phyloP scores from a whole-genome alignment of 2,113 vertebrate genomes.

The Antechinus flavipes region DNA sequence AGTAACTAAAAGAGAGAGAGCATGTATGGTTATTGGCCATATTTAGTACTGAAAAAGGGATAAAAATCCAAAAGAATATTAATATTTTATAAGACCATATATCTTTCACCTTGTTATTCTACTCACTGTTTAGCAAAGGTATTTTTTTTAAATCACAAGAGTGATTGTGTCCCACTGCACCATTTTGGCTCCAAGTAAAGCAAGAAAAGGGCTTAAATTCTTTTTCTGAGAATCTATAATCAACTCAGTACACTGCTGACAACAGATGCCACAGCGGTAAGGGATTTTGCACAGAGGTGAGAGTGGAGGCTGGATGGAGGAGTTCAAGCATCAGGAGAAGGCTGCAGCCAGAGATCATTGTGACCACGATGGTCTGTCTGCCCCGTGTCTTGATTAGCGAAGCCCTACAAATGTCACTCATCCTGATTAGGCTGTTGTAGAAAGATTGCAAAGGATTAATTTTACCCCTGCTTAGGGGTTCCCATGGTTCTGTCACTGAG shows the following conservation, averaged over 20 bases:
- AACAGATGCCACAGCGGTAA: conserved; percentile 76
- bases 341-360: conserved; percentile 59
- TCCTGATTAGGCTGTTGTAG: conserved; percentile 71
- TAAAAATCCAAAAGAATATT: conserved; percentile 84
- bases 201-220: conserved; percentile 72
- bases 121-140: conserved; percentile 72
- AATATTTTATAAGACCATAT: conserved; percentile 85
- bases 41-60: conserved; percentile 85
- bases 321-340: conserved; percentile 72
- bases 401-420: conserved; percentile 69
- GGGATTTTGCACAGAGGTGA: conserved; percentile 70
- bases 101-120: conserved; percentile 80
- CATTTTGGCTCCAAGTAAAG: conserved; percentile 60
- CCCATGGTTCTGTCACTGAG: conserved; percentile 68
- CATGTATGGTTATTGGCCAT: conserved; percentile 82
- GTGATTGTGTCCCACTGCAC: conserved; percentile 55
- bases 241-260: conserved; percentile 72
- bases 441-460: conserved; percentile 72
- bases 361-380: conserved; percentile 63
- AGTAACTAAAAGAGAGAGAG: conserved; percentile 80
- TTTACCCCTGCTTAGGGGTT: conserved; percentile 62
- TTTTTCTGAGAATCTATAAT: conserved; percentile 76
- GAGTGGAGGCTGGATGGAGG: conserved; percentile 66
- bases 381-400: conserved; percentile 74
- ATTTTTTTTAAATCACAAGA: conserved; percentile 76